A percentile compares a stretch with the other conserved stretches of the same genome.
phyloP scores from a whole-genome alignment of 2,888 invertebrate species.

The Calliphora vomitoria region DNA sequence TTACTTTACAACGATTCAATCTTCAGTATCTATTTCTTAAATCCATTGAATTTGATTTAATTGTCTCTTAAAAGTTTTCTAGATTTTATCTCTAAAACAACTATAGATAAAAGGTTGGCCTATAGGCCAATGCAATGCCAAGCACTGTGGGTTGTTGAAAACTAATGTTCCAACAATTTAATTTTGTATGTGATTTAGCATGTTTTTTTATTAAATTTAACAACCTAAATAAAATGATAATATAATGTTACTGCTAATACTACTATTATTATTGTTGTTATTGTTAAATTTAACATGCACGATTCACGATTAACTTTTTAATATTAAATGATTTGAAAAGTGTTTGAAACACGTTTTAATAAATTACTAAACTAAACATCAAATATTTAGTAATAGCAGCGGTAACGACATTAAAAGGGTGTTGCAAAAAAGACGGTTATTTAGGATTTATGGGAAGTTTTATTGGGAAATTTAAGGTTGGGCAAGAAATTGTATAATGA shows the following conservation, averaged over 20 bases:
- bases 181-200: conserved; percentile 12
- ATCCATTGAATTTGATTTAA: no score
- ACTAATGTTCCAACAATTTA: conserved; percentile 29
- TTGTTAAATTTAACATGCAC: conserved; percentile 61
- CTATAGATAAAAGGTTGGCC: not conserved
- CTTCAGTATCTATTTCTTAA: no score
- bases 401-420: conserved; percentile 11
- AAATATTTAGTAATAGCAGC: not conserved
- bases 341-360: conserved; percentile 71
- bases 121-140: not conserved
- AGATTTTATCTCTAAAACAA: not conserved
- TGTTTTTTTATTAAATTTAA: conserved; percentile 42
- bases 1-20: no score
- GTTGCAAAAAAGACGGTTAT: not conserved
- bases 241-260: conserved; percentile 35
- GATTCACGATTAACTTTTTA: conserved; percentile 63
- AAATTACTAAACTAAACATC: conserved; percentile 55
- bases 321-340: conserved; percentile 64
- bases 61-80: no score
- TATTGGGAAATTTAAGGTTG: no score
- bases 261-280: conserved; percentile 32
- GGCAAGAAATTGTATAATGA: no score
- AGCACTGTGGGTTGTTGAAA: conserved; percentile 8
- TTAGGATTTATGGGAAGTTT: not conserved
- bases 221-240: conserved; percentile 57